Percentiles rank a stretch among this genome's conserved stretches.
These are phyloP conservation scores for Epinotia nisella DNA, from an alignment of 2,888 invertebrate genomes.

Conservation along the genomic window DNA sequence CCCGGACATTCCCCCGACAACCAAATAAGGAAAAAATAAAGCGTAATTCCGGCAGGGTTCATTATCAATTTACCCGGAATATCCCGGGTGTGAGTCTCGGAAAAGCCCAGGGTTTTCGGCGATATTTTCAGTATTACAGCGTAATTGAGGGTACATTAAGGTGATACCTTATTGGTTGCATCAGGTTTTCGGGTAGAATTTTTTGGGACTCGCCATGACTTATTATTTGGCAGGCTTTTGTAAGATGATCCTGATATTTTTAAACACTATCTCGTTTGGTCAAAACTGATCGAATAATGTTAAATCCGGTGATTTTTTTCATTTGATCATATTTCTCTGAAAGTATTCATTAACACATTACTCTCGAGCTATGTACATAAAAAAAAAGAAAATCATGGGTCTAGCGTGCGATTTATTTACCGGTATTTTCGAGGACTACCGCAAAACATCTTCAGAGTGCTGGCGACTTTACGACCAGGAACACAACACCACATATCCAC, in stretches of 20 bases:
- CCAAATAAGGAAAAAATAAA: conserved; percentile 31
- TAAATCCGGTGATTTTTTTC: too few species aligned
- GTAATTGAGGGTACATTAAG: conserved; percentile 7
- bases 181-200: not conserved
- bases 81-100: not conserved
- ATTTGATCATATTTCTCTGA: too few species aligned
- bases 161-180: not conserved
- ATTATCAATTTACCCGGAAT: conserved; percentile 27
- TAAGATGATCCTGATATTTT: not conserved
- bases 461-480: too few species aligned
- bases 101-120: not conserved
- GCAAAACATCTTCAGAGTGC: too few species aligned
- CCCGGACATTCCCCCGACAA: conserved; percentile 14
- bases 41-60: conserved; percentile 23
- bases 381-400: too few species aligned
- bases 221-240: not conserved
- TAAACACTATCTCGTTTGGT: not conserved
- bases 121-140: conserved; percentile 4
- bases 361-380: too few species aligned
- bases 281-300: not conserved
- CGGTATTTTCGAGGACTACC: too few species aligned
- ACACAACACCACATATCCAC: too few species aligned
- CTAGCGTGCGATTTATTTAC: too few species aligned
- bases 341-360: too few species aligned
- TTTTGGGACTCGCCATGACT: not conserved